These are phyloP conservation scores for Agrypnus murinus DNA, from an alignment of 2,888 invertebrate species.

Conservation along the genomic window DNA sequence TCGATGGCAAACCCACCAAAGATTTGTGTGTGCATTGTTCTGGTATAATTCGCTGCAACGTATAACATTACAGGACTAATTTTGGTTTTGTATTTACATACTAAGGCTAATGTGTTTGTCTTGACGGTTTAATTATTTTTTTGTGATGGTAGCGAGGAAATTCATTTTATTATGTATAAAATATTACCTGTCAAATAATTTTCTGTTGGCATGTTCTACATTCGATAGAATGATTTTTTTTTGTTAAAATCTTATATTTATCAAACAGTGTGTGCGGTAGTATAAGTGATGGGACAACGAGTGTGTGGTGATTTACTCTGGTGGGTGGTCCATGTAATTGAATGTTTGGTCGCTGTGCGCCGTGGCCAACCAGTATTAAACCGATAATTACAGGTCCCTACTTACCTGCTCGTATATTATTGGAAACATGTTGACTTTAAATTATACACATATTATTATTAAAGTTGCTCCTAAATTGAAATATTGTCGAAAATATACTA, in stretches of 20 bases:
- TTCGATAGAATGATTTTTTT: background rate
- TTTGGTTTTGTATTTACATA: background rate
- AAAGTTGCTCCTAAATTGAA: constrained; percentile 60
- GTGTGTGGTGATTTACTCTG: constrained; percentile 66
- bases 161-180: constrained; percentile 4
- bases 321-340: constrained; percentile 69
- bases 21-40: constrained; percentile 43
- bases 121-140: constrained; percentile 27
- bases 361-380: constrained; percentile 63
- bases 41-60: constrained; percentile 45
- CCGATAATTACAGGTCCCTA: constrained; percentile 68
- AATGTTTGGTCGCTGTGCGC: constrained; percentile 66
- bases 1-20: constrained; percentile 37
- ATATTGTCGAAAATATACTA: constrained; percentile 55
- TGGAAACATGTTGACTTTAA: constrained; percentile 62
- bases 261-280: constrained; percentile 39
- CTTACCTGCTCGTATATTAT: constrained; percentile 65
- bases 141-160: background rate
- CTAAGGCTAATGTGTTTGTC: background rate
- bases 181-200: constrained; percentile 29
- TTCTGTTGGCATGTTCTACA: constrained; percentile 11
- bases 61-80: background rate
- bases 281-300: constrained; percentile 55
- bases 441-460: constrained; percentile 63
- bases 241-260: constrained; percentile 14